Evolutionary conservation across 1,140 invertebrate species (phyloP), one percentile per base, ranked within the genome.

Genomic region (Hyposmocoma kahamanoa): DNA sequence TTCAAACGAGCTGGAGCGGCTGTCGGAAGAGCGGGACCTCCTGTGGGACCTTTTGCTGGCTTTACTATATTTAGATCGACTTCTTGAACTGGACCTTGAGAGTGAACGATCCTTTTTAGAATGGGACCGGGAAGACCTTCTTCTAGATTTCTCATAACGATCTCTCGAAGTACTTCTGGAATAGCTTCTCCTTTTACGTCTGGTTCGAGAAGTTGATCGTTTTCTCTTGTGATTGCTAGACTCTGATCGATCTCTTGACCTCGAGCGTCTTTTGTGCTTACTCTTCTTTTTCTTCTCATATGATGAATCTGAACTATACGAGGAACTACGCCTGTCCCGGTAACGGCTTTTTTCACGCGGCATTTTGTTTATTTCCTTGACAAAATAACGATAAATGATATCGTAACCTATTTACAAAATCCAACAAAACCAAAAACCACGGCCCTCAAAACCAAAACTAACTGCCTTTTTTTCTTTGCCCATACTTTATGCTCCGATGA

Each of bases 221-320:
- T 59, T 82, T 49, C 68, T 61, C 47, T 61, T 68, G 19, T 68
- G 57, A 48, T 56, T 69, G 38, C 56, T 75, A n/a, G 75, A 69
- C 42, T 74, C 74, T 1, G 76, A 84, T 18, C 72, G 60, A 45
- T 80, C 76, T 53, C 66, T 63, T 4, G 81, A 81, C 15, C 76
- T 60, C 2, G 79, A 80, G 19, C 74, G 66, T 30, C 66, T 56
- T 58, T 69, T 82, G 47, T 80, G 70, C 56, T 79, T 84, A 45
- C 64, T 77, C 56, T 75, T 81, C 51, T 76, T 83, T 50, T 75
- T 85, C 20, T 71, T 53, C 39, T 85, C 81, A 41, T 83, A 72
- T 2, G 81, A 85, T 4, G 77, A 78, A 34, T 77, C 76, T 3
- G 79, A 83, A 53, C 74, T 83, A 30, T 59, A 73, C 0, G 81